Evolutionary conservation across 2,888 invertebrate genomes (phyloP), one percentile per base, ranked within the genome.

Genomic region (Atherix ibis): DNA sequence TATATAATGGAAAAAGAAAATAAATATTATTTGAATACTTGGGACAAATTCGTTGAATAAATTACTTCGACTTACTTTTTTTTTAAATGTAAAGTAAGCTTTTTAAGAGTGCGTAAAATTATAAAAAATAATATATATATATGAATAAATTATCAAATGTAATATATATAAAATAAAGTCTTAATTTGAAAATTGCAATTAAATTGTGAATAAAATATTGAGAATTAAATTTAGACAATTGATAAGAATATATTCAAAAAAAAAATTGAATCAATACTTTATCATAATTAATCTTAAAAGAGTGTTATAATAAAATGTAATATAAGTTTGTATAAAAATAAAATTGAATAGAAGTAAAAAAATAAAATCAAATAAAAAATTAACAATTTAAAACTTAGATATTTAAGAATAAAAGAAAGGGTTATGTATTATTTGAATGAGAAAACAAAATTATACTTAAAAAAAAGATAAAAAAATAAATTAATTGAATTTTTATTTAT

Each of bases 231-330:
- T n/a, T n/a, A n/a, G 14, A n/a, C 17, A 30, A 17, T 18, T 17
- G 18, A n/a, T 10, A 27, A 27, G n/a, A 12, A 13, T 12, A 10
- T 10, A 17, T 6, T 30, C 8, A 36, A 29, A 35, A 27, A 31
- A 38, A 40, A 34, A 19, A 36, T 35, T 40, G 34, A 36, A 38
- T n/a, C n/a, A n/a, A n/a, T n/a, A n/a, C n/a, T n/a, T n/a, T n/a
- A n/a, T n/a, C n/a, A n/a, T n/a, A n/a, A n/a, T n/a, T n/a, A 39
- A 37, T 35, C 31, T n/a, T 39, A 37, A 36, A 37, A 27, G 41
- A 40, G 29, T 27, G 25, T 34, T 32, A 38, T 36, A 35, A 31
- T 34, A 43, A 31, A 46, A 47, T 43, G 47, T 42, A 43, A 41
- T 47, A 45, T 43, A 44, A 36, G 37, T 34, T 28, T 32, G 39